Evolutionary conservation across 2,113 vertebrate species (phyloP), one percentile per base, ranked within the genome.

Genomic region (Tyrannus savana): DNA sequence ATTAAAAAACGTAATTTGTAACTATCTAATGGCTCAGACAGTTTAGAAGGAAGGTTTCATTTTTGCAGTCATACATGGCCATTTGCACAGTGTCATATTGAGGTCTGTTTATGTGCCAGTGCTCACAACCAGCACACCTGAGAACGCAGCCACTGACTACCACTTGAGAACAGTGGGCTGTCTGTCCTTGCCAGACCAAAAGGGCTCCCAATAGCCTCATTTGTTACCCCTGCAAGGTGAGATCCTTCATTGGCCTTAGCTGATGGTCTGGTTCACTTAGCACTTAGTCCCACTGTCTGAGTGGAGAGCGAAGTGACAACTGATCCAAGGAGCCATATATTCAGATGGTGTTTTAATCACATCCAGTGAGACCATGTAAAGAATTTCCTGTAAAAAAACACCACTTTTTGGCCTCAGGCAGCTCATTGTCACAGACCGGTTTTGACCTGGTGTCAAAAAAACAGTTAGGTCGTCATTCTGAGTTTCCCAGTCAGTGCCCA

Each of bases 91-190:
- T 22, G 21, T 14, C 3, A 2, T 31, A 30, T 1, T 12, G 7
- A 3, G 44, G 12, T 41, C 37, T 42, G 27, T 47, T 67, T 17
- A 8, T 0, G 0, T 52, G 24, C 39, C 25, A 8, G 1, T 31
- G 31, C 27, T 42, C 19, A 10, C 7, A 28, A 12, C 12, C 12
- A 5, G 33, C 3, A 24, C 12, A 41, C 39, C 33, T 55, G 52
- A 41, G 19, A 15, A 14, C 19, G 42, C 59, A 66, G 35, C 35
- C 19, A 25, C 31, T 14, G 21, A 6, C 31, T 31, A 39, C 24
- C 83, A 27, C 35, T 63, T 28, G 37, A 60, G 46, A 41, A 4
- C 42, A 47, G 33, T 11, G 53, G 7, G 19, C 53, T 25, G 0
- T 6, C n/a, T 71, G 19, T 25, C 33, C 28, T n/a, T 42, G 17